These are phyloP conservation scores for Gorsachius goisagi DNA, from an alignment of 2,113 vertebrate genomes.

Conservation along the genomic window DNA sequence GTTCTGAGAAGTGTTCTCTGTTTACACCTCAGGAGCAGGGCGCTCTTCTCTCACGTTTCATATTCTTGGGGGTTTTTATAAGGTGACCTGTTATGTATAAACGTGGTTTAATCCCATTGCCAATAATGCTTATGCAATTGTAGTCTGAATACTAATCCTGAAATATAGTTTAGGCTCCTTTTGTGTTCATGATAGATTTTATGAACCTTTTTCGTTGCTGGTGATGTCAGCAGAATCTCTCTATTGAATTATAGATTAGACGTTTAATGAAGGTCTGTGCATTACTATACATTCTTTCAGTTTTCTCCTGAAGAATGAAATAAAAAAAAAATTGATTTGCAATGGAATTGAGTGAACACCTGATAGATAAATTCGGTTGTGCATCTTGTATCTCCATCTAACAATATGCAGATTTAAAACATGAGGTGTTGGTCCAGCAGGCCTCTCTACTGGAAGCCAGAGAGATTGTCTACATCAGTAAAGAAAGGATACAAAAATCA, in stretches of 20 bases:
- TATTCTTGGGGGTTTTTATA: neutral
- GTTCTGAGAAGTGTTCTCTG: neutral
- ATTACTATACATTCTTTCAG: slow-evolving; percentile 40
- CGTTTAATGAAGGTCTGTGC: slow-evolving; percentile 61
- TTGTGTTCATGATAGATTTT: slow-evolving; percentile 56
- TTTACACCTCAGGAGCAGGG: neutral
- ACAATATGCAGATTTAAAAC: neutral
- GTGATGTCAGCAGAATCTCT: slow-evolving; percentile 71
- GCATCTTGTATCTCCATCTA: neutral
- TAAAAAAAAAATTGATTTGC: neutral
- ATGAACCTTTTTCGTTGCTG: slow-evolving; percentile 18
- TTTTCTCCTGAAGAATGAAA: slow-evolving; percentile 42
- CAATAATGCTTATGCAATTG: neutral
- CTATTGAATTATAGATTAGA: slow-evolving; percentile 72
- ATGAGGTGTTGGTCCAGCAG: neutral
- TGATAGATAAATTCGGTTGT: slow-evolving; percentile 14
- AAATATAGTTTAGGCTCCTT: slow-evolving; percentile 33
- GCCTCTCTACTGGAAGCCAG: neutral
- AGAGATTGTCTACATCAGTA: neutral
- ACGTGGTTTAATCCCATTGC: neutral
- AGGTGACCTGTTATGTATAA: neutral
- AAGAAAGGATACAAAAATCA: neutral
- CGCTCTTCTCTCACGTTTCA: neutral
- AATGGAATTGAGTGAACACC: neutral
- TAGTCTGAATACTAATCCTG: slow-evolving; percentile 17